Evolutionary conservation across 2,797 vertebrate species (phyloP), one percentile per base, ranked within the genome.

Genomic region (Chromis chromis): DNA sequence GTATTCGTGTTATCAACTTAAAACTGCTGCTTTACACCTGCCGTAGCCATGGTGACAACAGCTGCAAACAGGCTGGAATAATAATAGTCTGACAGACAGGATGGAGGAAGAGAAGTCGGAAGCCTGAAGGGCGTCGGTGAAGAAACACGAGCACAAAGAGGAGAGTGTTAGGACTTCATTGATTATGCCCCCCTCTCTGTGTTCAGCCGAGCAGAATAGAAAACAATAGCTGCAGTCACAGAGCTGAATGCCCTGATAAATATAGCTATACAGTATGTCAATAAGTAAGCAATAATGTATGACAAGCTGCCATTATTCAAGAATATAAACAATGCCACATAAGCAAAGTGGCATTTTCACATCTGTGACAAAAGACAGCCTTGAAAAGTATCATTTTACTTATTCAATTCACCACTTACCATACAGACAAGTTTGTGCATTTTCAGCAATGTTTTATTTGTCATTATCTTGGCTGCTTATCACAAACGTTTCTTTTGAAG

Each of bases 21-120:
- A 88, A 91, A 85, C 70, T 46, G 69, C 86, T 78, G 88, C 82
- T 79, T 86, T 83, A 84, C 86, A 87, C 89, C 88, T 90, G 80
- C 80, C 2, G 88, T 92, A 84, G 80, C 88, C 89, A 93, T 92
- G 83, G 89, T 4, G 65, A 92, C 84, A 44, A 78, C 49, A 71
- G 83, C 80, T 67, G 63, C 71, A 84, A 86, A 87, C 67, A 63
- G 62, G 56, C 75, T 85, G 62, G 75, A 84, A 81, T 85, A 85
- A 86, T 84, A 83, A 91, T 71, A 62, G 77, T 68, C 42, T 74
- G 78, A 79, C 65, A 78, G 74, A 83, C 59, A 63, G 74, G 72
- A 86, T 19, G 74, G 58, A 82, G 54, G 59, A 65, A 59, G 64
- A 74, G 48, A 33, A 50, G 81, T 62, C 3, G 6, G 67, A 77